A percentile compares a stretch with the other conserved stretches of the same genome.
Evolutionary conservation across 2,888 invertebrate species (phyloP).

Genomic region (Idaea aversata): DNA sequence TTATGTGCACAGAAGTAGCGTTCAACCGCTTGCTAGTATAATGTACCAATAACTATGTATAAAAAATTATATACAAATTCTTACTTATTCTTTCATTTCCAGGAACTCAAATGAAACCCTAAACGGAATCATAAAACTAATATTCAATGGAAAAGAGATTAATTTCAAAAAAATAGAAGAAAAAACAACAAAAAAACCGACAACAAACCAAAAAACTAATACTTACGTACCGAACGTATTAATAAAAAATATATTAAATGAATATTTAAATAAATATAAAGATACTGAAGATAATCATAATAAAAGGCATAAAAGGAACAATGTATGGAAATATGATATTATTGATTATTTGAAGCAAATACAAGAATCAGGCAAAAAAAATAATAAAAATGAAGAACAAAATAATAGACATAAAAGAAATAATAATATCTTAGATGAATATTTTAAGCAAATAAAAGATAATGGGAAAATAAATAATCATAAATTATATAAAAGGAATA

Average conservation of each 20-base stretch:
- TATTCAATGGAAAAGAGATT: constrained; percentile 57
- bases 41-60: too few relatives aligned
- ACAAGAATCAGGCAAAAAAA: background rate
- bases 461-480: background rate
- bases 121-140: constrained; percentile 52
- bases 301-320: constrained; percentile 52
- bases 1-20: too few relatives aligned
- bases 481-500: constrained; percentile 8
- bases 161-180: constrained; percentile 35
- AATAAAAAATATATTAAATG: constrained; percentile 40
- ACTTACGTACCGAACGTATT: constrained; percentile 29
- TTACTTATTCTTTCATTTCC: too few relatives aligned
- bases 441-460: background rate
- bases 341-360: background rate
- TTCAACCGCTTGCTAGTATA: too few relatives aligned
- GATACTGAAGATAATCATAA: constrained; percentile 20
- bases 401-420: constrained; percentile 8
- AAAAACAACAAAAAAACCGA: constrained; percentile 4
- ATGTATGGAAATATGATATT: constrained; percentile 47
- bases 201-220: constrained; percentile 4
- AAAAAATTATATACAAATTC: too few relatives aligned
- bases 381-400: constrained; percentile 13
- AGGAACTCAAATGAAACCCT: constrained; percentile 46
- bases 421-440: background rate
- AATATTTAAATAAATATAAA: constrained; percentile 39